Conservation (phyloP, 2,113 vertebrate species). For the Hiodon tergisus region DNA sequence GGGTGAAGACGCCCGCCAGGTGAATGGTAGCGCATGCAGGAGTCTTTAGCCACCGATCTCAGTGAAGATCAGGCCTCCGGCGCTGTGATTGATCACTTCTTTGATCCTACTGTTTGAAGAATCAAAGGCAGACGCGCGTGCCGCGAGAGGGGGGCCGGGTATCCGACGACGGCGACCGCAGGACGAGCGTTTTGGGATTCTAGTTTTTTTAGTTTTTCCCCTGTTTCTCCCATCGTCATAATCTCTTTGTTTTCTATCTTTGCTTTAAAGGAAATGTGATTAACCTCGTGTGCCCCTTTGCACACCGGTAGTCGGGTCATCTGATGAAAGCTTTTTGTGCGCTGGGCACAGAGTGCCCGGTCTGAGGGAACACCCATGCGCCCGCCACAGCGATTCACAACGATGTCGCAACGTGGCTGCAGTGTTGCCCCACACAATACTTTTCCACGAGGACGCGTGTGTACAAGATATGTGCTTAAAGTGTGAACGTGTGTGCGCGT, state of each 20-base stretch:
- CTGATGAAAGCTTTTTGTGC: background rate
- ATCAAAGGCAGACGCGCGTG: too few species aligned
- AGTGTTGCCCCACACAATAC: background rate
- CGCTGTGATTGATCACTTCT: too few species aligned
- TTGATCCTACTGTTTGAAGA: too few species aligned
- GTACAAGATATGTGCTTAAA: slow-evolving; percentile 15
- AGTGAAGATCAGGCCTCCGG: too few species aligned
- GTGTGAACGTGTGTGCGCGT: slow-evolving; percentile 25
- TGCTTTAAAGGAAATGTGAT: background rate
- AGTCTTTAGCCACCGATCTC: background rate
- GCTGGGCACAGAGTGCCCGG: background rate
- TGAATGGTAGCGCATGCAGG: background rate
- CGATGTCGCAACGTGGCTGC: background rate
- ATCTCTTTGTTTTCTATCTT: background rate
- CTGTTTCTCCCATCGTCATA: background rate
- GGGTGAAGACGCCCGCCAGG: background rate
- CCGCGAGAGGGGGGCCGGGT: too few species aligned
- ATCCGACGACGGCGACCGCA: background rate
- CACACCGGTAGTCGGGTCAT: background rate
- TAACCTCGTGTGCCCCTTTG: background rate
- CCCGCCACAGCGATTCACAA: background rate
- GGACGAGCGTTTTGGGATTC: background rate
- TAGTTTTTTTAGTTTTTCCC: background rate
- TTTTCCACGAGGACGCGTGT: background rate
- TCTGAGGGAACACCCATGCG: background rate